Evolutionary conservation across 2,888 invertebrate genomes (phyloP), one percentile per base, ranked within the genome.

Genomic region (Rhodophaea formosa): DNA sequence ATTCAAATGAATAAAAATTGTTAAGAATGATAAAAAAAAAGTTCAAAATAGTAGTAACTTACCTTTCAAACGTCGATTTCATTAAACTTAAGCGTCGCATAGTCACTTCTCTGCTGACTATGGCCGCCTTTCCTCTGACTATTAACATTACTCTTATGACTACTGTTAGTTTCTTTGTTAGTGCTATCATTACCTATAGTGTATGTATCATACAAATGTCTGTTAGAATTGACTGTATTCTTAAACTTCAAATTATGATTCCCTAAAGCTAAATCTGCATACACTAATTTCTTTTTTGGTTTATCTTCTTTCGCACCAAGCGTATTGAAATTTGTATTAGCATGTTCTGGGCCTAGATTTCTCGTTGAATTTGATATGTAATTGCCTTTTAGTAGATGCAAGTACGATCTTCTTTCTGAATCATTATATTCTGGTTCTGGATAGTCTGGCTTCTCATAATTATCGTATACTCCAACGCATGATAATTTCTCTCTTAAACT

Each of bases 211-310:
- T 91, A 92, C 75, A 92, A 84, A 72, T 91, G 92, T 80, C 91
- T 88, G 85, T 92, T 92, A 63, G 92, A 92, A 86, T 92, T 92
- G 82, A 92, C 92, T 70, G 92, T 92, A 79, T 92, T 92, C 77
- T 92, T 92, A 86, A 92, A 92, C 73, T 92, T 92, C 82, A 92
- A 79, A 81, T 92, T 92, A 84, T 92, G 92, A 75, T 92, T 92
- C 74, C 90, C 91, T 86, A 92, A 83, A 42, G 92, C 92, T 86
- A 92, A 78, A 72, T 92, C 92, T 65, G 92, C 92, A 69, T 92
- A 92, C 54, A 92, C 91, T 83, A 92, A 77, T 70, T 90, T 91
- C 82, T 91, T 92, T 70, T 81, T 91, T 70, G 84, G 81, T 69
- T 85, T 86, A 3, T 90, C 90, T 15, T 91, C 88, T 79, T 81